phyloP scores from a whole-genome alignment of 2,113 vertebrate genomes.

The Xiphias gladius region DNA sequence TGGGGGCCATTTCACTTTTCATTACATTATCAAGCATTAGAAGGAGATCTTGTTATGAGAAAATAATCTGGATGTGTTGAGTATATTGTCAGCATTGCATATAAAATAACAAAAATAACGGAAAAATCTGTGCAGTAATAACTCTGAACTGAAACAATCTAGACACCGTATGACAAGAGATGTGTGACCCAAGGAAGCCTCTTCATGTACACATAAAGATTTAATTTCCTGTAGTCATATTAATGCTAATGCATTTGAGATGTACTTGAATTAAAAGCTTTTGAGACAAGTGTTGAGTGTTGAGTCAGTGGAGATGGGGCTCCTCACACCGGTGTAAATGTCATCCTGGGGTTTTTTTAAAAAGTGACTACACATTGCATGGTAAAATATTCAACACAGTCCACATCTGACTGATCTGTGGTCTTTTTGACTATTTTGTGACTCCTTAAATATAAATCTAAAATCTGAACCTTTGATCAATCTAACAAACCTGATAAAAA shows the following conservation, averaged over 20 bases:
- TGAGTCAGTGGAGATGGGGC: conserved; percentile 71
- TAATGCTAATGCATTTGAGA: conserved; percentile 80
- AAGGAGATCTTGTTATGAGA: conserved; percentile 38
- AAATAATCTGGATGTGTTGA: conserved; percentile 62
- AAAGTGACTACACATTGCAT: conserved; percentile 42
- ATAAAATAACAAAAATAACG: neutral
- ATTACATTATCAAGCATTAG: conserved; percentile 68
- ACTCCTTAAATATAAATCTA: conserved; percentile 4
- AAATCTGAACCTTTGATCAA: neutral
- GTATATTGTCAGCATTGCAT: conserved; percentile 43
- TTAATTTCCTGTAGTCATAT: conserved; percentile 62
- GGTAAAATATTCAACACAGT: conserved; percentile 71
- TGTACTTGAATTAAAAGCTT: conserved; percentile 75
- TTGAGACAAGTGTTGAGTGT: conserved; percentile 69
- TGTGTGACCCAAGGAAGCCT: conserved; percentile 38
- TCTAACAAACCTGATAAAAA: neutral
- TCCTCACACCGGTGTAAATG: conserved; percentile 74
- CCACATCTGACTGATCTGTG: conserved; percentile 36
- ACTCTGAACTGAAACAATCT: neutral
- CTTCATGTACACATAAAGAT: conserved; percentile 58
- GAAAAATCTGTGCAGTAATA: conserved; percentile 8
- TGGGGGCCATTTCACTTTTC: conserved; percentile 72
- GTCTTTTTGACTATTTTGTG: conserved; percentile 1
- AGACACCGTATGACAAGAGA: conserved; percentile 56
- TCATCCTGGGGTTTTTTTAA: conserved; percentile 51